A percentile compares a stretch with the other conserved stretches of the same genome.
phyloP scores from a whole-genome alignment of 1,140 invertebrate species.

The Scaptomyza pallida region DNA sequence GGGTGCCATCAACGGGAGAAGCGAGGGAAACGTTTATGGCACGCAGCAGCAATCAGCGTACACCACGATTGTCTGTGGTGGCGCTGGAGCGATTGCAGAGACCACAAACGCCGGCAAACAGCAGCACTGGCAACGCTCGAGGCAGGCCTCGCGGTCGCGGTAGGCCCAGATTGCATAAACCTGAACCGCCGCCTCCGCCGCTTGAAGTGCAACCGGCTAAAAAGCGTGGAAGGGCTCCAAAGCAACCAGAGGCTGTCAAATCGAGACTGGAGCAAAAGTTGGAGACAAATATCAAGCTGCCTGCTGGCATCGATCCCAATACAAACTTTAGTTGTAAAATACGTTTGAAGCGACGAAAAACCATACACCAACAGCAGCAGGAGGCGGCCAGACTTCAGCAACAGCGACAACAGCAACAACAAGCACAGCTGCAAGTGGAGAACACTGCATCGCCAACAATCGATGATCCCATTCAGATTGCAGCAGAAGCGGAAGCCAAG shows the following conservation, averaged over 20 bases:
- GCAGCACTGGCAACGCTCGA: background rate
- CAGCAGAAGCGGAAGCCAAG: constrained; percentile 61
- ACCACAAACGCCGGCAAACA: constrained; percentile 70
- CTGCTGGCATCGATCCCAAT: constrained; percentile 76
- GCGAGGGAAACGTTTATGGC: constrained; percentile 86
- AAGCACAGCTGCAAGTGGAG: background rate
- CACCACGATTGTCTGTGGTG: constrained; percentile 85
- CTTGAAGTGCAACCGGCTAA: constrained; percentile 39
- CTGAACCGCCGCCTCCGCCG: background rate
- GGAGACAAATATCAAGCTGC: constrained; percentile 79
- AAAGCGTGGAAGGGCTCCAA: constrained; percentile 64
- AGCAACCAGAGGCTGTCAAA: constrained; percentile 16
- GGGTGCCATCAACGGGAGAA: constrained; percentile 88
- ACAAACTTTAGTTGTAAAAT: constrained; percentile 81
- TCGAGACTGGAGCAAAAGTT: constrained; percentile 66
- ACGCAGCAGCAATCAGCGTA: constrained; percentile 84
- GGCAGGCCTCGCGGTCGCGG: constrained; percentile 46
- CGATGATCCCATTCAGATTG: constrained; percentile 53
- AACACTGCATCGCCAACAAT: constrained; percentile 4
- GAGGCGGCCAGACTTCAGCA: background rate
- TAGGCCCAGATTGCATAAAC: constrained; percentile 44
- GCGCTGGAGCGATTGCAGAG: constrained; percentile 86
- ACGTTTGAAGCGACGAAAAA: constrained; percentile 69
- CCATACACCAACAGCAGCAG: constrained; percentile 36
- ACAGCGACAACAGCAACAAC: background rate